Base-by-base conservation (phyloP, 2,113 vertebrate genomes). In the Hiodon alosoides region DNA sequence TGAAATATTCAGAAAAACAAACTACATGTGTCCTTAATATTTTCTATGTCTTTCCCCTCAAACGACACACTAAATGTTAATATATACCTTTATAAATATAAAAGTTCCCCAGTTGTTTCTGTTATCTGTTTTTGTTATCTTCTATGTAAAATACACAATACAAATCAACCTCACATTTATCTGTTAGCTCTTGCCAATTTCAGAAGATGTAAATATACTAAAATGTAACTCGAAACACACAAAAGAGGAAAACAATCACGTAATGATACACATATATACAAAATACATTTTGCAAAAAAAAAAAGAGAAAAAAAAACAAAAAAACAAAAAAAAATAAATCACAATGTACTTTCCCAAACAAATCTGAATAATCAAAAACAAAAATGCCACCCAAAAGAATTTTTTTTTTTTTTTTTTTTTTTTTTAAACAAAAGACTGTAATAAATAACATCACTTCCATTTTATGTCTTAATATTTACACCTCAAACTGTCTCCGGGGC, bases 1-100 rank as follows among this genome's bases (percentile, higher is more conserved):
- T 92, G 91, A 92, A 92, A 92, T 92, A 92, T 92, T 92, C 91
- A 92, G 91, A 91, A 91, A 91, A 91, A 86, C 85, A 89, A 91
- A 92, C 91, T 92, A 92, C 89, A 90, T 91, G 91, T 92, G 90
- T 92, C 91, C 86, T 87, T 86, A 87, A 90, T 91, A 90, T 80
- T 90, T 90, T 85, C 87, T 90, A 89, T 89, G 88, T 80, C 11
- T 74, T 74, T 79, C 80, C 86, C 86, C 87, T 90, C 87, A 87
- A 71, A 90, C 82, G 87, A 92, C 90, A 91, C 90, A 92, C 91
- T 90, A 91, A 91, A 88, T 87, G 85, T 90, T 88, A 85, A 89
- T 84, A 84, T 86, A 84, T 82, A 81, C 86, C 83, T 89, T 89
- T 91, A 90, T 90, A 91, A 91, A 92, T 92, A 92, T 91, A 92